Evolutionary conservation across 2,888 invertebrate genomes (phyloP).

Genomic region (Nudaria mundana): DNA sequence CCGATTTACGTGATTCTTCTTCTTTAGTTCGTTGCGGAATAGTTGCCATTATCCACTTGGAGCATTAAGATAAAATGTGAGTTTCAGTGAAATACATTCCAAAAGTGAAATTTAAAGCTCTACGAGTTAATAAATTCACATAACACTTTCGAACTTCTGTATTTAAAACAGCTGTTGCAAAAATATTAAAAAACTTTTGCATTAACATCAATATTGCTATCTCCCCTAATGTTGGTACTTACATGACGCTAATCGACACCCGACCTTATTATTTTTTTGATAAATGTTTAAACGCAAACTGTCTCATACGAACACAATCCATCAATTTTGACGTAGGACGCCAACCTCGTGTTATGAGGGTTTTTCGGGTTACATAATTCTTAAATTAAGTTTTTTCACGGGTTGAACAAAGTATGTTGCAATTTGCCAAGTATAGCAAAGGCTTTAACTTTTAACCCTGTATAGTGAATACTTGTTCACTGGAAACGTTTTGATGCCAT

Average conservation of each 20-base stretch:
- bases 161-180: not conserved
- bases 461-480: no score
- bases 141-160: not conserved
- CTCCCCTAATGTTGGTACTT: conserved; percentile 8
- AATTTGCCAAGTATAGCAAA: no score
- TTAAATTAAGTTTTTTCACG: conserved; percentile 15
- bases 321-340: conserved; percentile 29
- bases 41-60: no score
- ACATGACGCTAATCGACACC: conserved; percentile 24
- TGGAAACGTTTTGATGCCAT: no score
- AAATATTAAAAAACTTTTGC: conserved; percentile 6
- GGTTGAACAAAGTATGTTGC: no score
- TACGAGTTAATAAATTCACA: not conserved
- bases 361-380: conserved; percentile 23
- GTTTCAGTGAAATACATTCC: no score
- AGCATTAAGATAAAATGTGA: no score
- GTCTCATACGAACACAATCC: conserved; percentile 26
- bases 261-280: conserved; percentile 25
- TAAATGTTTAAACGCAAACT: conserved; percentile 21
- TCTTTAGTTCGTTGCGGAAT: no score
- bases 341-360: conserved; percentile 18
- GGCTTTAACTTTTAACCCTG: no score
- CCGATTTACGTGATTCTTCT: no score
- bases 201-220: conserved; percentile 12
- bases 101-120: no score